Conservation (phyloP, 2,888 invertebrate species). For the Antheraea yamamai region DNA sequence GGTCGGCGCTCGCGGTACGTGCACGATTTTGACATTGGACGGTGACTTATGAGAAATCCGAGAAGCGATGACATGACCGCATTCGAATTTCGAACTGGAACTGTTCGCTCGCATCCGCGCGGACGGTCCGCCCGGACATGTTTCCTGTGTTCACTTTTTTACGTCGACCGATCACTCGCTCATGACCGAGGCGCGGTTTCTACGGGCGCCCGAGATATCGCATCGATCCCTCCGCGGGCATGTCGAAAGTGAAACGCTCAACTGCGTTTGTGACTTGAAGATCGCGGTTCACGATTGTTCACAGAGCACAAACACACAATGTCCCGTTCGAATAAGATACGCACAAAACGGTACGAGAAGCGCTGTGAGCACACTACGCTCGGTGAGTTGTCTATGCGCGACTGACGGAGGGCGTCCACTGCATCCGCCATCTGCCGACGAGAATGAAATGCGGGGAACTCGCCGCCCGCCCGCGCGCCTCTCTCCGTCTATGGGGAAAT, state of each 20-base stretch:
- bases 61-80: slow-evolving; percentile 82
- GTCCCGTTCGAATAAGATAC: slow-evolving; percentile 77
- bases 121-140: slow-evolving; percentile 80
- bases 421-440: slow-evolving; percentile 82
- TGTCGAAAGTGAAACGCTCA: slow-evolving; percentile 74
- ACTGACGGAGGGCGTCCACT: slow-evolving; percentile 79
- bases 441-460: slow-evolving; percentile 79
- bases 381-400: slow-evolving; percentile 79
- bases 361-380: slow-evolving; percentile 68
- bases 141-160: slow-evolving; percentile 81
- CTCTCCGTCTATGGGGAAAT: slow-evolving; percentile 57
- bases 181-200: slow-evolving; percentile 81
- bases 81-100: slow-evolving; percentile 82
- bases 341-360: slow-evolving; percentile 79
- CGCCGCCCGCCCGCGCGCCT: slow-evolving; percentile 44
- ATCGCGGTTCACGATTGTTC: slow-evolving; percentile 69
- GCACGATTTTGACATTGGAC: slow-evolving; percentile 81
- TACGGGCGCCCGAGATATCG: slow-evolving; percentile 77
- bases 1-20: slow-evolving; percentile 77
- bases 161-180: slow-evolving; percentile 80
- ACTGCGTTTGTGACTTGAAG: slow-evolving; percentile 56
- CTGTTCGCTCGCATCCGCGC: slow-evolving; percentile 80
- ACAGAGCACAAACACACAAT: slow-evolving; percentile 80
- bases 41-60: slow-evolving; percentile 81
- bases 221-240: slow-evolving; percentile 75